Evolutionary conservation across 2,797 vertebrate species (phyloP), one percentile per base, ranked within the genome.

Genomic region (Liparis tanakae): DNA sequence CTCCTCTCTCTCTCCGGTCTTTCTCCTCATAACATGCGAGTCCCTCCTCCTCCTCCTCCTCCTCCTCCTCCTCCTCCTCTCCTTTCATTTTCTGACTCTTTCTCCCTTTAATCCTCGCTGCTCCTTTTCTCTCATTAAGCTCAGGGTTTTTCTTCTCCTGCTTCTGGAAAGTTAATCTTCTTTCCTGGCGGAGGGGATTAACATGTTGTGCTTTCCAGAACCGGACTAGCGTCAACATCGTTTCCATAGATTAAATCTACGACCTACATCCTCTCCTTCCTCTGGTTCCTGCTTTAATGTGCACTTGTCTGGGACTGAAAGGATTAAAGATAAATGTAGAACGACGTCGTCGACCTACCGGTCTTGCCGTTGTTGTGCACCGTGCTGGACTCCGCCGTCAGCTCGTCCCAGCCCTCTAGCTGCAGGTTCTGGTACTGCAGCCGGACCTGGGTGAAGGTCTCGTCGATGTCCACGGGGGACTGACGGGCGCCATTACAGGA

Each of bases 381-480:
- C 80, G 94, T 95, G 72, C 88, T 93, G 72, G 87, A 85, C 66
- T 87, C 87, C 0, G 84, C 55, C 1, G 89, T 93, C 4, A 41
- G 67, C 25, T 54, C 57, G 15, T 94, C 87, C 97, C 97, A 99
- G 70, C 95, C 96, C 71, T 97, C 96, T 56, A 99, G 95, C 76
- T 94, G 94, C 59, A 99, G 92, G 89, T 97, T 94, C 90, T 97
- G 97, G 78, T 96, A 96, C 92, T 98, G 96, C 86, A 96, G 91
- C 76, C 96, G 93, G 75, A 98, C 96, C 91, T 97, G 97, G 33
- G 96, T 95, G 67, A 99, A 96, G 57, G 94, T 95, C 89, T 98
- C 97, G 36, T 97, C 96, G 57, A 99, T 97, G 93, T 99, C 97
- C 80, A 99, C 96, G 6, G 98, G 98, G 1, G 97, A 99, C 64